Conservation (phyloP, 2,888 invertebrate species). For the Calliopum simillimum region DNA sequence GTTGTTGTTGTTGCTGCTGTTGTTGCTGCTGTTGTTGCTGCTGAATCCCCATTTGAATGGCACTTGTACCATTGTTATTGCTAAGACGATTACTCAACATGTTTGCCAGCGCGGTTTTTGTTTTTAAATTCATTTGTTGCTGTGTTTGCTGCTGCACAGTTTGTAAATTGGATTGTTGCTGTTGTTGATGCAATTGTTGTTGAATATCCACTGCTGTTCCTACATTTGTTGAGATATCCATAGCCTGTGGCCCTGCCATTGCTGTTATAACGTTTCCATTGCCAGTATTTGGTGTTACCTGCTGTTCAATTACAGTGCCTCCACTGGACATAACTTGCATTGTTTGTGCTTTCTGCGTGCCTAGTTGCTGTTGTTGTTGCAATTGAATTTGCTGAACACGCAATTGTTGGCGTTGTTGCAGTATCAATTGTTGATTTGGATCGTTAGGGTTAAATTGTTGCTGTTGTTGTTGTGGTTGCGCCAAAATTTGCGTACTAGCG, state of each 20-base stretch:
- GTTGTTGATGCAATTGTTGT: conserved; percentile 62
- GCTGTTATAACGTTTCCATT: conserved; percentile 55
- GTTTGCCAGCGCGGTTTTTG: conserved; percentile 95
- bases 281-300: conserved; percentile 59
- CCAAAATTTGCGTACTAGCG: conserved; percentile 6
- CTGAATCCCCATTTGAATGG: conserved; percentile 42
- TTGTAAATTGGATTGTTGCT: conserved; percentile 54
- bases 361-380: conserved; percentile 49
- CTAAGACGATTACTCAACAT: conserved; percentile 88
- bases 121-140: conserved; percentile 79
- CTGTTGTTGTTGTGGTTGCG: conserved; percentile 42
- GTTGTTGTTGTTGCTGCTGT: conserved; percentile 48
- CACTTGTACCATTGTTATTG: conserved; percentile 64
- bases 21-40: conserved; percentile 51
- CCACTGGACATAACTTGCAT: conserved; percentile 63
- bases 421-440: conserved; percentile 63
- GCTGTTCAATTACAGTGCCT: conserved; percentile 51
- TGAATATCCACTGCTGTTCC: conserved; percentile 36
- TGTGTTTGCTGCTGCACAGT: conserved; percentile 69
- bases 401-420: conserved; percentile 63
- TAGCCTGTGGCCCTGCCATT: conserved; percentile 51
- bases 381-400: conserved; percentile 61
- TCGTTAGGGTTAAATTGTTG: conserved; percentile 58
- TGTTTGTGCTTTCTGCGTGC: conserved; percentile 53
- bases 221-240: conserved; percentile 53